A percentile compares a stretch with the other conserved stretches of the same genome.
These are phyloP conservation scores for Eristalis pertinax DNA, from an alignment of 2,888 invertebrate species.

Conservation along the genomic window DNA sequence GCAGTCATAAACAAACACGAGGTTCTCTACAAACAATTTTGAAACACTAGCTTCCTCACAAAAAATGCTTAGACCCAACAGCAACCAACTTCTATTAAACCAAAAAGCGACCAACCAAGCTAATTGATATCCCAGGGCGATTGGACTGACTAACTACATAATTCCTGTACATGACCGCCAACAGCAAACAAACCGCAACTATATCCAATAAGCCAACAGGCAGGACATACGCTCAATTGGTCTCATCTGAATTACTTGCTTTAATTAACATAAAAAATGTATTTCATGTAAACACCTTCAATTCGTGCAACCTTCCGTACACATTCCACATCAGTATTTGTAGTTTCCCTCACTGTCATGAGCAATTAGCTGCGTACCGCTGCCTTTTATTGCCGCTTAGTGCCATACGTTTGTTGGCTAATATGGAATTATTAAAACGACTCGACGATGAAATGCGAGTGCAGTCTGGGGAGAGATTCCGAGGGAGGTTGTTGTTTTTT, in stretches of 20 bases:
- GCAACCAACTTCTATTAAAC: no score
- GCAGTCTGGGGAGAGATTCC: background rate
- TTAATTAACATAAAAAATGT: background rate
- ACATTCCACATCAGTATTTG: background rate
- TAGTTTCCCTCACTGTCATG: slow-evolving; percentile 20
- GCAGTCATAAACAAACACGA: no score
- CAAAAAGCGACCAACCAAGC: no score
- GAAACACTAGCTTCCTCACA: no score
- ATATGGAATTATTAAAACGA: slow-evolving; percentile 52
- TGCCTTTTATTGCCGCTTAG: slow-evolving; percentile 40
- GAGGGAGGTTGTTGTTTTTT: background rate
- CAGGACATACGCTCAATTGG: background rate
- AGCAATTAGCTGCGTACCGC: slow-evolving; percentile 40
- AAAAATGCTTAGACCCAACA: no score
- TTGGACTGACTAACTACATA: no score
- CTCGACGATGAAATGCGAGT: background rate
- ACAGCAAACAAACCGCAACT: background rate
- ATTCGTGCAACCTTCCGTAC: background rate
- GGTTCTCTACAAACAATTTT: no score
- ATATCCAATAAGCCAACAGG: background rate
- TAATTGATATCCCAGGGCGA: no score
- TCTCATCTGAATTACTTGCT: background rate
- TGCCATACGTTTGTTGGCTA: slow-evolving; percentile 28
- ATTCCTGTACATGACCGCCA: background rate
- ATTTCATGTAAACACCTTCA: background rate